Conservation (phyloP, 2,888 invertebrate species). For the Drosophila antonietae region DNA sequence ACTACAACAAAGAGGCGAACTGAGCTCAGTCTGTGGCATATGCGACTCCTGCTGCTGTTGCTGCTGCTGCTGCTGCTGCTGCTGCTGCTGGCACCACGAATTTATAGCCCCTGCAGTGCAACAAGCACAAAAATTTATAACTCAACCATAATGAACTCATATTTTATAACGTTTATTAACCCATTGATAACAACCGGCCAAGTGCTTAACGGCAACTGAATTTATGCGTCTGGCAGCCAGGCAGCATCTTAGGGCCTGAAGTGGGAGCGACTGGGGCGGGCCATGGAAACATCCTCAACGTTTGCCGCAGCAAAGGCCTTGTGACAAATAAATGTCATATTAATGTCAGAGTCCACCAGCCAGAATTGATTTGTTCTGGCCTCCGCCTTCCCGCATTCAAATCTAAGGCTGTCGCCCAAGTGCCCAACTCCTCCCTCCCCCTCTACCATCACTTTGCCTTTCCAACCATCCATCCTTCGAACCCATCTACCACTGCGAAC, state of each 20-base stretch:
- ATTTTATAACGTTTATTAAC: conserved; percentile 79
- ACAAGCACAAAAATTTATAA: conserved; percentile 77
- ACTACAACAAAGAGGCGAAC: conserved; percentile 69
- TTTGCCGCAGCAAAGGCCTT: conserved; percentile 59
- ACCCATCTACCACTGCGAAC: conserved; percentile 1
- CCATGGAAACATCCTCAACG: conserved; percentile 59
- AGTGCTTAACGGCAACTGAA: conserved; percentile 66
- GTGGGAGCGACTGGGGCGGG: conserved; percentile 29
- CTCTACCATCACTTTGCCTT: background rate
- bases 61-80: conserved; percentile 59
- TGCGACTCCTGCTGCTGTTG: conserved; percentile 27
- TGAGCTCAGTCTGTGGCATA: conserved; percentile 54
- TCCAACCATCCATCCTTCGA: background rate
- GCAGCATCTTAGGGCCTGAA: conserved; percentile 14
- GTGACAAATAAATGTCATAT: conserved; percentile 80
- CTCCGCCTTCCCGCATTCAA: conserved; percentile 39
- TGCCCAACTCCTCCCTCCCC: conserved; percentile 1
- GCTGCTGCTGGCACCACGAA: conserved; percentile 65
- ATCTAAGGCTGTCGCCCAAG: conserved; percentile 36
- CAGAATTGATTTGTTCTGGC: conserved; percentile 70
- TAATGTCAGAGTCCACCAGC: conserved; percentile 73
- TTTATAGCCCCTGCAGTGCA: conserved; percentile 77
- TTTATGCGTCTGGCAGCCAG: conserved; percentile 69
- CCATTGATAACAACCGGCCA: conserved; percentile 78
- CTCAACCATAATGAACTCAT: conserved; percentile 77